Base-by-base conservation (phyloP, 2,797 vertebrate species). In the Enoplosus armatus region DNA sequence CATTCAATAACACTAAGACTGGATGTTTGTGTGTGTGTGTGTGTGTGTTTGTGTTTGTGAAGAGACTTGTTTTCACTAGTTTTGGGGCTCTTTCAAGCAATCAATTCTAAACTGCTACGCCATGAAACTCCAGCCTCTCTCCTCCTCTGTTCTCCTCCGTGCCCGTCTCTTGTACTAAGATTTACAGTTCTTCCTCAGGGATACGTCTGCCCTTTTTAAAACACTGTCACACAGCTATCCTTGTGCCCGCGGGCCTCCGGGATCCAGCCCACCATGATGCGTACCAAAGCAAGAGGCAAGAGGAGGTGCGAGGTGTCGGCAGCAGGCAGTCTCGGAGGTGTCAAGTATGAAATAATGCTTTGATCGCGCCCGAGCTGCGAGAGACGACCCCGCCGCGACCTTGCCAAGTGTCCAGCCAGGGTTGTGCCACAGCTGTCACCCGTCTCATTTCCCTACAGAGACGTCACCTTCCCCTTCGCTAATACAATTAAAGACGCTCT, bases 311-410 rank as follows among this genome's bases (percentile, higher is more conserved):
- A 87, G 80, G 71, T 80, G 82, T 83, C 78, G 26, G 72, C 80
- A 54, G 77, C 75, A 41, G 31, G 50, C 69, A 54, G 77, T 88
- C 88, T 90, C 88, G 54, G 72, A 90, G 89, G 88, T 89, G 92
- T 90, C 90, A 85, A 76, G 61, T 76, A 85, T 90, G 74, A 93
- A 92, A 90, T 90, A 92, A 89, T 71, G 85, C 90, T 89, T 89
- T 86, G 87, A 89, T 90, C 87, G 62, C 71, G 37, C 67, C 54
- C 37, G 43, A 74, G 77, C 86, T 66, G 72, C 75, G 41, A 74
- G 79, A 78, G 69, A 75, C 69, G 45, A 83, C 89, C 90, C 85
- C 70, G 16, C 71, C 11, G 8, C 74, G 90, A 88, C 90, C 90
- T 85, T 82, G 66, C 65, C 69, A 2, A 79, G 63, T 27, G 80